Evolutionary conservation across 2,797 vertebrate species (phyloP), one percentile per base, ranked within the genome.

Genomic region (Ispidina lecontei): DNA sequence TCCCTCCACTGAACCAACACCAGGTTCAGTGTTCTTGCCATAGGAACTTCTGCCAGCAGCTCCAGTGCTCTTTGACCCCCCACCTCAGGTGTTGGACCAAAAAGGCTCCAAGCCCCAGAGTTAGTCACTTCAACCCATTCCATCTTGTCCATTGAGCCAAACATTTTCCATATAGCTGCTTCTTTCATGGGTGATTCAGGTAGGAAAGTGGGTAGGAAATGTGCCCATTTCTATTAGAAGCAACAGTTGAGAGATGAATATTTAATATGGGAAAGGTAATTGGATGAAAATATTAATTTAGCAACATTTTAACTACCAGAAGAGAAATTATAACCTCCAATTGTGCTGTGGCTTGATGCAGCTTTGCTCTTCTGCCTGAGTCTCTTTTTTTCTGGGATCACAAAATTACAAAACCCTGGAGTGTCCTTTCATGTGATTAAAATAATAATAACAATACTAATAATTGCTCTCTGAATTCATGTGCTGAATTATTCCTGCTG

Each of bases 241-340:
- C 35, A 33, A 54, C 49, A 29, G 44, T 5, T 80, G 80, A 35
- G 68, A 23, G 75, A 14, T 28, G 49, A 67, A 80, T 87, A 14
- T 64, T 41, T 73, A 87, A 80, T 54, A n/a, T 9, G 4, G 80
- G 77, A 84, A 90, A 47, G 28, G 37, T 73, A 71, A 88, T 37
- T 62, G 85, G 54, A 44, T 94, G 91, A 84, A 90, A 95, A 58
- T 39, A 91, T n/a, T 85, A 71, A 82, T 63, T 86, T 43, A 79
- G 85, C 64, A 37, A 4, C 8, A 12, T 71, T 72, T 65, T 78
- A 65, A 44, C 59, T 33, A 43, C 20, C 70, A 72, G 64, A 62
- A 75, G 75, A 88, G 73, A 69, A 83, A 89, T 28, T 62, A 82
- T 83, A 33, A 5, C 55, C 59, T 93, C 73, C 91, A 80, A 15